Evolutionary conservation across 2,888 invertebrate species (phyloP), one percentile per base, ranked within the genome.

Genomic region (Malthinus flaveolus): DNA sequence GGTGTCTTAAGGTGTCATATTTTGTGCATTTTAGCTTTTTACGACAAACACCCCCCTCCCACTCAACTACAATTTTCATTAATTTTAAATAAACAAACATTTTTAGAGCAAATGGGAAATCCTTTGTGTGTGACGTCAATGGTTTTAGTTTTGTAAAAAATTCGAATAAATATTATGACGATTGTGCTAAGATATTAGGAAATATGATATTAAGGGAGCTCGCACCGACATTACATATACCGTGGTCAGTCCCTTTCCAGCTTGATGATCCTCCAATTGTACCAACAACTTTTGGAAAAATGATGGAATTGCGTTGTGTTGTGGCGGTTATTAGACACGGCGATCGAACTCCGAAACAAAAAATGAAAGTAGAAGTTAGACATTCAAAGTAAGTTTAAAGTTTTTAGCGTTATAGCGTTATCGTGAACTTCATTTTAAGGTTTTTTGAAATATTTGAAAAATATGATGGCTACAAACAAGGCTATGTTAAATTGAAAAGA

Each of bases 91-190:
- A 2, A 5, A 23, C 23, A 23, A 23, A 23, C 23, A 23, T 23
- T 60, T 59, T 56, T 66, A 91, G 97, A 78, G 98, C 99, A 12
- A 98, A 95, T 82, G 99, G 99, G 47, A 95, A 96, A 79, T 98
- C 98, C 0, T 99, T 94, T 78, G 99, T 99, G 0, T 99, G 99
- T 81, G 99, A 99, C 82, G 99, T 99, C 2, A 99, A 99, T 80
- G 99, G 99, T 0, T 99, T 99, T 79, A 98, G 97, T 75, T 99
- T 99, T 80, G 99, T 99, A 23, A 99, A 99, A 79, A 99, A 97
- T 78, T 98, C 98, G 0, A 95, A 95, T 78, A 99, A 99, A 76
- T 99, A 99, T 81, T 99, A 99, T 76, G 99, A 99, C 79, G 99
- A 99, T 75, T 98, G 97, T 79, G 97, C 98, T 13, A 96, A 97